phyloP scores from a whole-genome alignment of 2,888 invertebrate species.

The Herminia tarsipennalis region DNA sequence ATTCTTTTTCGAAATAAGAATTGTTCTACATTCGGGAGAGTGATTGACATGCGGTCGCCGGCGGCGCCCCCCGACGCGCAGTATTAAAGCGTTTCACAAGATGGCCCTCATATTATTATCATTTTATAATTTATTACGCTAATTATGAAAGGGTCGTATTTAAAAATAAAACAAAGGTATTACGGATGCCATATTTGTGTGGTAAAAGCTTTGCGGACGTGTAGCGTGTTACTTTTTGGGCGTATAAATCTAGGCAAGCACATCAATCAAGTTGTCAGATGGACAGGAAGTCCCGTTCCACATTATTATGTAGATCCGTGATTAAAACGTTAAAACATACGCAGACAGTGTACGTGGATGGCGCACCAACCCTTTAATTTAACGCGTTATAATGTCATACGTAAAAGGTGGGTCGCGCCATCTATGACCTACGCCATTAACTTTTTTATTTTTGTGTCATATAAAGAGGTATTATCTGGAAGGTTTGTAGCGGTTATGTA shows the following conservation, averaged over 20 bases:
- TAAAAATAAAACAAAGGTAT: constrained; percentile 83
- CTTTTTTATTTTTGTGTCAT: constrained; percentile 28
- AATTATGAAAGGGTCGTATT: constrained; percentile 82
- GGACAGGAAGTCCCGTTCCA: constrained; percentile 78
- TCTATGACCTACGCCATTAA: constrained; percentile 33
- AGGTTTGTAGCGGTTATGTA: constrained; percentile 29
- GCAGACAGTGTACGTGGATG: constrained; percentile 72
- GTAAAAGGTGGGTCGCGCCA: constrained; percentile 39
- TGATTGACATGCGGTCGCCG: constrained; percentile 84
- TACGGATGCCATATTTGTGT: constrained; percentile 72
- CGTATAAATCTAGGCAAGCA: constrained; percentile 81
- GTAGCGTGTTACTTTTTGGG: constrained; percentile 76
- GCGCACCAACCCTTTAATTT: constrained; percentile 67
- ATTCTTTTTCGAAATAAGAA: constrained; percentile 82
- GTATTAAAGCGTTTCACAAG: constrained; percentile 79
- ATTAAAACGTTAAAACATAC: constrained; percentile 79
- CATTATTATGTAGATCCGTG: constrained; percentile 82
- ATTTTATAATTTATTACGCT: constrained; percentile 85
- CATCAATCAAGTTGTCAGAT: constrained; percentile 84
- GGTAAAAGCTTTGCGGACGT: constrained; percentile 76
- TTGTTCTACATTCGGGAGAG: constrained; percentile 82
- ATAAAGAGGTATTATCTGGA: constrained; percentile 28
- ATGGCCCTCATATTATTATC: constrained; percentile 82
- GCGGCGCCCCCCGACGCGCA: constrained; percentile 77
- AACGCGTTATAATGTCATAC: constrained; percentile 46